phyloP scores from a whole-genome alignment of 1,140 invertebrate genomes.

The Bicyclus anynana region DNA sequence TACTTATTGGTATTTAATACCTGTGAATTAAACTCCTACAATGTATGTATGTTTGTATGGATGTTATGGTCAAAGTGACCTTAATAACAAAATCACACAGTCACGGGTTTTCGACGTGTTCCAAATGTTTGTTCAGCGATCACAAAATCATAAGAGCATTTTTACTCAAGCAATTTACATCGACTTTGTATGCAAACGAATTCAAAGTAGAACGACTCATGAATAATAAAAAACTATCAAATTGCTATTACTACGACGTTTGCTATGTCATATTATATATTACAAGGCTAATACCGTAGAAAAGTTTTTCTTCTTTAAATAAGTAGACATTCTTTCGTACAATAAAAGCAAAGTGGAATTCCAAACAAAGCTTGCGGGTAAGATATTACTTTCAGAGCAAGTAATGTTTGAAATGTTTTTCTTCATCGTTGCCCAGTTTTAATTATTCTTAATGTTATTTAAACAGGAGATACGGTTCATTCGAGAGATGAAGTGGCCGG shows the following conservation, averaged over 20 bases:
- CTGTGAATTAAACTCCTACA: too few species aligned
- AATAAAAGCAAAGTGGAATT: conserved; percentile 15
- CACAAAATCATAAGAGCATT: not conserved
- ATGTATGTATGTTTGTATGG: too few species aligned
- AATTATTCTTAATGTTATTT: conserved; percentile 2
- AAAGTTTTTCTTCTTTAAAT: conserved; percentile 1
- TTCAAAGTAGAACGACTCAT: not conserved
- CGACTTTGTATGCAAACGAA: not conserved
- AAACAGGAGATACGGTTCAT: conserved; percentile 83
- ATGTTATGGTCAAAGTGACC: too few species aligned
- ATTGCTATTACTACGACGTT: not conserved
- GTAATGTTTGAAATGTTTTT: too few species aligned
- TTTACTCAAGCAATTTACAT: not conserved
- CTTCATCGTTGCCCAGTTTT: too few species aligned
- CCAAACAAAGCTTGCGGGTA: not conserved
- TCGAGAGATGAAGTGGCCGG: conserved; percentile 87
- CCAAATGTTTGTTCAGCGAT: not conserved
- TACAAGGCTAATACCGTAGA: not conserved
- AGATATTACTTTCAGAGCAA: not conserved
- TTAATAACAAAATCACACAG: not conserved
- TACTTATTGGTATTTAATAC: too few species aligned
- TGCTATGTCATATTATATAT: conserved; percentile 4
- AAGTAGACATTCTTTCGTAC: conserved; percentile 18
- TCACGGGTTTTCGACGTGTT: not conserved
- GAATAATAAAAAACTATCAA: not conserved